A percentile compares a stretch with the other conserved stretches of the same genome.
Conservation (phyloP, 1,140 invertebrate species). For the Heterodera carotae region DNA sequence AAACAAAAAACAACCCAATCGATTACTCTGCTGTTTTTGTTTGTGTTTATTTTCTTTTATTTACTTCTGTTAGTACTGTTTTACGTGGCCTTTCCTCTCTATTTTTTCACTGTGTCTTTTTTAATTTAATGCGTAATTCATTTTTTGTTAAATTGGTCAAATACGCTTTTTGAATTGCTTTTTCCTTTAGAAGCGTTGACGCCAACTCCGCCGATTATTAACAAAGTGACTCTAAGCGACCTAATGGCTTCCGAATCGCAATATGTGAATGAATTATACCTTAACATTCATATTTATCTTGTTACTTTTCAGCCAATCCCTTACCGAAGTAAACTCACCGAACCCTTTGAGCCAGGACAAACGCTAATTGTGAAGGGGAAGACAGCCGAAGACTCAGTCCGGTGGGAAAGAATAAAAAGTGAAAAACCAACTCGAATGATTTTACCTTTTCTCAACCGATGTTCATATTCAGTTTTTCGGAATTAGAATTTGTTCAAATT, state of each 20-base stretch:
- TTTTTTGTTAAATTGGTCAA: no score
- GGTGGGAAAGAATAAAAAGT: constrained; percentile 36
- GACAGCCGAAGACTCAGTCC: constrained; percentile 59
- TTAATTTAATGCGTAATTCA: no score
- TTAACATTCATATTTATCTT: neutral
- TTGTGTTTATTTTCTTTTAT: neutral
- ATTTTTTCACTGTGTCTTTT: no score
- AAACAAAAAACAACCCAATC: neutral
- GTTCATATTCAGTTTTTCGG: no score
- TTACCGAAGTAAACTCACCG: constrained; percentile 60
- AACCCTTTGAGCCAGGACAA: constrained; percentile 63
- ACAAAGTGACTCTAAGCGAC: neutral
- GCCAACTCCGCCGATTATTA: neutral
- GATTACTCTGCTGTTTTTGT: neutral
- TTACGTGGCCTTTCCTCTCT: no score
- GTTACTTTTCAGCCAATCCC: constrained; percentile 54
- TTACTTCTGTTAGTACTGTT: no score
- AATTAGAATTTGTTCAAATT: no score
- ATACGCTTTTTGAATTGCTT: no score
- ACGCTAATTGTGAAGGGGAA: constrained; percentile 64
- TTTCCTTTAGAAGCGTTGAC: neutral
- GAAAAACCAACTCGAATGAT: no score
- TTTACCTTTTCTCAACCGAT: no score
- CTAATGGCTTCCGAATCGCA: neutral
- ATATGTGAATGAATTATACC: neutral